Evolutionary conservation across 1,140 invertebrate genomes (phyloP).

Genomic region (Papilio machaon): DNA sequence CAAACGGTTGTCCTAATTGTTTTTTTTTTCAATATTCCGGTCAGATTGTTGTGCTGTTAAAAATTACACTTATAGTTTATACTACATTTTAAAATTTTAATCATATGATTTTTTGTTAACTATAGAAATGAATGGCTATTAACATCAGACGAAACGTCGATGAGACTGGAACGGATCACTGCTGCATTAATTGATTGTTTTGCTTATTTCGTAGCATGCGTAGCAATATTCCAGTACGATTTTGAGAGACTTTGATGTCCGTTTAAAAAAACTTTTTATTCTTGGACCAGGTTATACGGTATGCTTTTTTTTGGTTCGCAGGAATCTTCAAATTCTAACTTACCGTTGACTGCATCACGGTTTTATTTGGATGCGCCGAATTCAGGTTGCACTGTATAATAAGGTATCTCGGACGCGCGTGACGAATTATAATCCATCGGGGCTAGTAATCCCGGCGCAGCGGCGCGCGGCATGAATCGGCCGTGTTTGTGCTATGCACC

Average conservation of each 20-base stretch:
- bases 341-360: conserved; percentile 13
- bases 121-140: not conserved
- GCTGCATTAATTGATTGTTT: not conserved
- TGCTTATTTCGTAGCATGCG: not conserved
- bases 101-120: not conserved
- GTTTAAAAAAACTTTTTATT: too few species aligned
- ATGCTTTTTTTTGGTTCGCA: too few species aligned
- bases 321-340: too few species aligned
- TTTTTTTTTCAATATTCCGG: conserved; percentile 14
- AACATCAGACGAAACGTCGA: not conserved
- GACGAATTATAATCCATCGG: conserved; percentile 63
- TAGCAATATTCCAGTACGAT: too few species aligned
- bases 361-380: conserved; percentile 26
- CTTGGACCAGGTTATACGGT: too few species aligned
- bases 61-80: not conserved
- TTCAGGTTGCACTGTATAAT: conserved; percentile 47
- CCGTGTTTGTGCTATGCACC: conserved; percentile 54
- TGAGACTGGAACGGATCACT: not conserved
- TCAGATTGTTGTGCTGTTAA: conserved; percentile 16
- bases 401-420: conserved; percentile 49
- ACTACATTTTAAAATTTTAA: not conserved
- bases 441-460: conserved; percentile 54
- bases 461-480: conserved; percentile 55
- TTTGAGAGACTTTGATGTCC: too few species aligned
- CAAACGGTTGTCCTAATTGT: conserved; percentile 27